These are phyloP conservation scores for Drosophila bocki DNA, from an alignment of 1,140 invertebrate genomes.

Conservation along the genomic window DNA sequence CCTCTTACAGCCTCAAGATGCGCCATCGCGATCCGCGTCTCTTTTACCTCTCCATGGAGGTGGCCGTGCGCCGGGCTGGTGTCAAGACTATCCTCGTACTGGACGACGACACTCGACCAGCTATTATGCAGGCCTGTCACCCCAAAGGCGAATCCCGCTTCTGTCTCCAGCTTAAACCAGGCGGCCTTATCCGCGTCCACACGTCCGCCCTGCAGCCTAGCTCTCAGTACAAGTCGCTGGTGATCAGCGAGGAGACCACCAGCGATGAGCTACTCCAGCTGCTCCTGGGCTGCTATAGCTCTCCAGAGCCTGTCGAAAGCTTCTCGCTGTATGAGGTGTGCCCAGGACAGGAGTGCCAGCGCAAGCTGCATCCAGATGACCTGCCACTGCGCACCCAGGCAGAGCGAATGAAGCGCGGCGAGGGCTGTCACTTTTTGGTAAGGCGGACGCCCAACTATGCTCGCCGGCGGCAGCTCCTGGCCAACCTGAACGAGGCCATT, in stretches of 20 bases:
- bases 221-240: conserved; percentile 96
- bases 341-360: conserved; percentile 91
- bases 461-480: conserved; percentile 74
- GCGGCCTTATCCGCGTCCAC: conserved; percentile 95
- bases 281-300: conserved; percentile 94
- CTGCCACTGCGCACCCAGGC: conserved; percentile 93
- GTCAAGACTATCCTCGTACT: conserved; percentile 92
- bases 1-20: conserved; percentile 87
- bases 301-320: conserved; percentile 92
- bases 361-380: conserved; percentile 94
- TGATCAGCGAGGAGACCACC: conserved; percentile 95
- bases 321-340: conserved; percentile 95
- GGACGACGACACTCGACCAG: conserved; percentile 94
- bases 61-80: conserved; percentile 92
- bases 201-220: conserved; percentile 95
- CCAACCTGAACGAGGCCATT: conserved; percentile 73
- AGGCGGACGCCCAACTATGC: conserved; percentile 91
- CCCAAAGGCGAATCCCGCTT: conserved; percentile 96
- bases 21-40: conserved; percentile 95
- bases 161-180: conserved; percentile 92
- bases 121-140: conserved; percentile 95
- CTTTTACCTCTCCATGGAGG: conserved; percentile 97
- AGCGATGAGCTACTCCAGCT: conserved; percentile 95
- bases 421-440: conserved; percentile 91
- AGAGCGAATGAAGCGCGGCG: conserved; percentile 88